These are phyloP conservation scores for Lymantria dispar DNA, from an alignment of 2,888 invertebrate genomes.

Conservation along the genomic window DNA sequence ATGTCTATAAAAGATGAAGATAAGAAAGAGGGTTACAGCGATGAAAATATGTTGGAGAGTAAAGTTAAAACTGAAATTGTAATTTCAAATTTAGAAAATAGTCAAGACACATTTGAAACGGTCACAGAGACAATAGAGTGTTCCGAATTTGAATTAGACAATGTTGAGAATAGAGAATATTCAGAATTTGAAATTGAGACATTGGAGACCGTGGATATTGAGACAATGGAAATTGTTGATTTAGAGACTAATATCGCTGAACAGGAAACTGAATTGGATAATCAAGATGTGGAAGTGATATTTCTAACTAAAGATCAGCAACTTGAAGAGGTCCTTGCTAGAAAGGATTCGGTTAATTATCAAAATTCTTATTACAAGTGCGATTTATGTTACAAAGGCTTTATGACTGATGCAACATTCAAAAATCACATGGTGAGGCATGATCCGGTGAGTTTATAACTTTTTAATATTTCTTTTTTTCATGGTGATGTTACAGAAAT, in stretches of 20 bases:
- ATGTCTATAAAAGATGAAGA: conserved; percentile 14
- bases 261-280: background rate
- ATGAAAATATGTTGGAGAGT: conserved; percentile 22
- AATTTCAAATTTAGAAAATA: background rate
- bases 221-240: background rate
- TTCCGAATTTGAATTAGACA: conserved; percentile 3
- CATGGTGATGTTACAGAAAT: too few relatives aligned
- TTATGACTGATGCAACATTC: conserved; percentile 52
- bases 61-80: conserved; percentile 12
- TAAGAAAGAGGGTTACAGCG: conserved; percentile 9
- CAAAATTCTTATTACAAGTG: conserved; percentile 60
- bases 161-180: background rate
- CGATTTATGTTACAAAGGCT: conserved; percentile 61
- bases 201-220: background rate
- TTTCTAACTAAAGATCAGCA: conserved; percentile 55
- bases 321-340: conserved; percentile 44
- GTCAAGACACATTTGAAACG: background rate
- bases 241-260: background rate
- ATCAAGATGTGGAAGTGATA: conserved; percentile 42
- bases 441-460: conserved; percentile 42
- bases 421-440: conserved; percentile 65
- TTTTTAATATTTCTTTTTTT: background rate
- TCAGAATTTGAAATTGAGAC: conserved; percentile 4
- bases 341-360: conserved; percentile 55
- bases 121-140: background rate